Percentiles rank a stretch among this genome's conserved stretches.
Evolutionary conservation across 2,797 vertebrate species (phyloP).

Genomic region (Fundulus diaphanus): DNA sequence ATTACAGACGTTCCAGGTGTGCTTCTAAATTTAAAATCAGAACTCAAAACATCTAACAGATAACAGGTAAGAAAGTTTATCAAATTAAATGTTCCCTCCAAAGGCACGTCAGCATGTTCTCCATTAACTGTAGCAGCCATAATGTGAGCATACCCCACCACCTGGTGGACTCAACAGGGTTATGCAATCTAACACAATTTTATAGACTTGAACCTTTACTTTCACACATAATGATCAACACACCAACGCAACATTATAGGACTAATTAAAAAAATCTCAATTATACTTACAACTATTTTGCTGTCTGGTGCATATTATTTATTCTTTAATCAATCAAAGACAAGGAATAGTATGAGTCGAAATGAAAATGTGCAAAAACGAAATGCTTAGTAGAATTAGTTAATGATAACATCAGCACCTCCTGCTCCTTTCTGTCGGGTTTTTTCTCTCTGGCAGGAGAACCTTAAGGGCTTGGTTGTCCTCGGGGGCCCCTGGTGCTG

Average conservation of each 20-base stretch:
- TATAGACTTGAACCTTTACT: no score
- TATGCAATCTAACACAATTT: background rate
- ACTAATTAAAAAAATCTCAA: no score
- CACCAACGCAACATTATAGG: no score
- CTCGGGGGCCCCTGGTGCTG: background rate
- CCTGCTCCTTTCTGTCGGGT: no score
- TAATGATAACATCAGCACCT: no score
- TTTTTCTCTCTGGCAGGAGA: background rate
- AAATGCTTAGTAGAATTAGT: no score
- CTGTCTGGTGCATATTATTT: no score
- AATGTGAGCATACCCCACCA: constrained; percentile 7
- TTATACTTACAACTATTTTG: no score
- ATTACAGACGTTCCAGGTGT: background rate
- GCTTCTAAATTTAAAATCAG: background rate
- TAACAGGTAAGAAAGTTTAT: background rate
- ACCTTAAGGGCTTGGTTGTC: background rate
- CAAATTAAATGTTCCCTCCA: background rate
- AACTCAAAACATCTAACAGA: background rate
- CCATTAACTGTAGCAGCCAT: background rate
- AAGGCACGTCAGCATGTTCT: background rate
- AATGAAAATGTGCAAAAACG: no score
- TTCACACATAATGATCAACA: no score
- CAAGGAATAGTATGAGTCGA: no score
- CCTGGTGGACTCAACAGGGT: constrained; percentile 11
- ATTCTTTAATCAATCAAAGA: no score